Percentiles rank a stretch among this genome's conserved stretches.
Evolutionary conservation across 2,888 invertebrate species (phyloP).

Genomic region (Bursaphelenchus okinawaensis): DNA sequence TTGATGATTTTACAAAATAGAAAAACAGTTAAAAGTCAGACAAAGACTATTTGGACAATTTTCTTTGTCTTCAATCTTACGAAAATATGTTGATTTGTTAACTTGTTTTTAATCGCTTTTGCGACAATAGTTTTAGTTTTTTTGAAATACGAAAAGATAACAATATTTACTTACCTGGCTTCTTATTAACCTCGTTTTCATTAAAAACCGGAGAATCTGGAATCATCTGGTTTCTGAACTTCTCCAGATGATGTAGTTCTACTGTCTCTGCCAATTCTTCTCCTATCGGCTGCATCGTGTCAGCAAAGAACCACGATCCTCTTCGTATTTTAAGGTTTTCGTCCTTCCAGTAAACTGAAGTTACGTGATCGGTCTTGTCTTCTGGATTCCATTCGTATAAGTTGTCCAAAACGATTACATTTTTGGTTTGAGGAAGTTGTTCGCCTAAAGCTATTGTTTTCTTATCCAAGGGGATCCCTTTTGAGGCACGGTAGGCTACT

Average conservation of each 20-base stretch:
- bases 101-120: too few species aligned
- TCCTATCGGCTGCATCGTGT: slow-evolving; percentile 67
- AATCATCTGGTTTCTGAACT: slow-evolving; percentile 61
- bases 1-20: too few species aligned
- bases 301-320: slow-evolving; percentile 68
- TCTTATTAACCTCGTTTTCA: slow-evolving; percentile 54
- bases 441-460: slow-evolving; percentile 11
- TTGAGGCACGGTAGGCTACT: slow-evolving; percentile 41
- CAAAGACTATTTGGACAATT: too few species aligned
- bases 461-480: slow-evolving; percentile 34
- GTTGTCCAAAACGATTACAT: slow-evolving; percentile 52
- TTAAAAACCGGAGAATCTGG: slow-evolving; percentile 50
- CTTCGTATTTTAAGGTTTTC: slow-evolving; percentile 65
- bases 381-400: slow-evolving; percentile 33
- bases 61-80: too few species aligned
- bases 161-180: slow-evolving; percentile 40
- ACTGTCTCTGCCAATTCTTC: slow-evolving; percentile 64
- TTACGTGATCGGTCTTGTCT: slow-evolving; percentile 29
- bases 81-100: too few species aligned
- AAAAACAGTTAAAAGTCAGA: too few species aligned
- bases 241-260: slow-evolving; percentile 66
- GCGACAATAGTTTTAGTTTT: too few species aligned
- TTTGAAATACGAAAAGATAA: background rate
- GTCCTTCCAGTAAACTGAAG: slow-evolving; percentile 60
- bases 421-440: slow-evolving; percentile 25